Percentiles rank a stretch among this genome's conserved stretches.
phyloP scores from a whole-genome alignment of 2,113 vertebrate species.

The Aepyceros melampus region DNA sequence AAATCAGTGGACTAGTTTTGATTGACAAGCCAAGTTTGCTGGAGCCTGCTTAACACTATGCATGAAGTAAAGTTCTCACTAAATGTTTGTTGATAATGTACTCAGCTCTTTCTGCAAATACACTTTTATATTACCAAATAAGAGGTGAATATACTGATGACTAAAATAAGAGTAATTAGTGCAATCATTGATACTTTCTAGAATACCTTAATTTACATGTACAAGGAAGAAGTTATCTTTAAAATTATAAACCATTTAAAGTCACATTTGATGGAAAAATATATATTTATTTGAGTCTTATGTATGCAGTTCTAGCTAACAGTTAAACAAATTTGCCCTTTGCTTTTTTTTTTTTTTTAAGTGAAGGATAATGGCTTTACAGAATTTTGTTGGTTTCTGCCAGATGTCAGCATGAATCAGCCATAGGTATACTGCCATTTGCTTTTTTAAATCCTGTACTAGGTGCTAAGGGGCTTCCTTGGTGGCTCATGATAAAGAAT shows the following conservation, averaged over 20 bases:
- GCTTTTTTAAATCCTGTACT: not conserved
- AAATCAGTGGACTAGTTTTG: not conserved
- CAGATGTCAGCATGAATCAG: not conserved
- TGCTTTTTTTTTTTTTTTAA: not conserved
- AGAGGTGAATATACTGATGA: not conserved
- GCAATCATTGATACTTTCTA: not conserved
- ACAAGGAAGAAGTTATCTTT: not conserved
- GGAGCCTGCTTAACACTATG: not conserved
- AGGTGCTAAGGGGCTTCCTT: not conserved
- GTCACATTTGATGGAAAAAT: not conserved
- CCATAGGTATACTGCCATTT: not conserved
- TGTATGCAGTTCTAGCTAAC: not conserved
- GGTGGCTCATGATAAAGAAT: not conserved
- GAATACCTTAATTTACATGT: not conserved
- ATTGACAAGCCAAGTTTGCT: not conserved
- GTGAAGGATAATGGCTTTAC: not conserved
- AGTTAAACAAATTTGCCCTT: slow-evolving; percentile 7
- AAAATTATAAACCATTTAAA: not conserved
- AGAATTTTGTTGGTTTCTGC: not conserved
- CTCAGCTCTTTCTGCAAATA: not conserved
- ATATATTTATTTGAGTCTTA: not conserved
- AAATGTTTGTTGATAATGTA: not conserved
- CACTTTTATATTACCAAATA: slow-evolving; percentile 30
- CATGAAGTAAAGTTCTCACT: not conserved
- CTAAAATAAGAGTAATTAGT: slow-evolving; percentile 16